Evolutionary conservation across 2,888 invertebrate species (phyloP).

Genomic region (Prosopocoilus inquinatus): DNA sequence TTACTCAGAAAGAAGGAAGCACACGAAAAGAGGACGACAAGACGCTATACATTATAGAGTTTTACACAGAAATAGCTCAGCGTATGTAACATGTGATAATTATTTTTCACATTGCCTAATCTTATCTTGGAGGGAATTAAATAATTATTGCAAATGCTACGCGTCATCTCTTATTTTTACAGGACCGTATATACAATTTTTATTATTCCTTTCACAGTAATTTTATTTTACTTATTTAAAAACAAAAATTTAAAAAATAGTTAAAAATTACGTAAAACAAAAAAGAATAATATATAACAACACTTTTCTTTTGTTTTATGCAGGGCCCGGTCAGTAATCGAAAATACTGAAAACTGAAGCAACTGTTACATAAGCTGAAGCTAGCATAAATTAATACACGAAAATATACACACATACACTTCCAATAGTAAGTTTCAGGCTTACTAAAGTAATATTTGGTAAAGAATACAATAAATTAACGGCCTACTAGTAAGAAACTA

Average conservation of each 20-base stretch:
- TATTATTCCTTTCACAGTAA: too few species aligned
- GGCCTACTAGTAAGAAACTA: conserved; percentile 6
- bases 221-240: too few species aligned
- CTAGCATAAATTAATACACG: neutral
- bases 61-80: too few species aligned
- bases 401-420: conserved; percentile 1
- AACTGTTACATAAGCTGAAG: neutral
- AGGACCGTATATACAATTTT: too few species aligned
- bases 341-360: neutral
- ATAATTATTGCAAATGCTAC: conserved; percentile 11
- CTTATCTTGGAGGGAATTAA: too few species aligned
- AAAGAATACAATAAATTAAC: conserved; percentile 35
- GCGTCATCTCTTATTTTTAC: neutral
- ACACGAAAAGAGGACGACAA: neutral
- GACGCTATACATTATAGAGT: neutral
- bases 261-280: neutral
- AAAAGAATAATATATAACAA: neutral
- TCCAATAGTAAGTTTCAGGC: neutral
- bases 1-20: conserved; percentile 16
- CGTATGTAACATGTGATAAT: too few species aligned
- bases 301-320: too few species aligned
- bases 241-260: too few species aligned
- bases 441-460: conserved; percentile 42
- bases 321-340: neutral
- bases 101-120: too few species aligned